phyloP scores from a whole-genome alignment of 2,797 vertebrate genomes.

The Oryzias dopingdopingensis region DNA sequence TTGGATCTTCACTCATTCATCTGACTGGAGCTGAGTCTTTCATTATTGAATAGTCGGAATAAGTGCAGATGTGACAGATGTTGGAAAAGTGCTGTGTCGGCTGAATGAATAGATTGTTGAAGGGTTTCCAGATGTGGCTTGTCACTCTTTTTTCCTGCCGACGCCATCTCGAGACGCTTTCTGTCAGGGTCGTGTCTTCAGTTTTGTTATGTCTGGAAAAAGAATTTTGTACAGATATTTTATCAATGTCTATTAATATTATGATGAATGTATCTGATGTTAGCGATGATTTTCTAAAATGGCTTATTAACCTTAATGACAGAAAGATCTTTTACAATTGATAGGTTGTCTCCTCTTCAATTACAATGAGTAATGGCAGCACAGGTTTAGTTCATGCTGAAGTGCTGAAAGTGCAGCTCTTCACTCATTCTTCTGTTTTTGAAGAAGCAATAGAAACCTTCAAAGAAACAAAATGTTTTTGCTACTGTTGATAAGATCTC shows the following conservation, averaged over 20 bases:
- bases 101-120: slow-evolving; percentile 47
- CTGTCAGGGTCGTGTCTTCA: background rate
- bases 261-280: slow-evolving; percentile 62
- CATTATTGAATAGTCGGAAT: slow-evolving; percentile 62
- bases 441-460: background rate
- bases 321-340: slow-evolving; percentile 72
- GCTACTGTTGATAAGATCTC: slow-evolving; percentile 20
- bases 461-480: too few species aligned
- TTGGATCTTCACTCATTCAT: slow-evolving; percentile 25
- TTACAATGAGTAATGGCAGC: slow-evolving; percentile 65
- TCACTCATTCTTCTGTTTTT: background rate
- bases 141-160: slow-evolving; percentile 1
- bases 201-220: slow-evolving; percentile 25
- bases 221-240: slow-evolving; percentile 33
- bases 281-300: slow-evolving; percentile 73
- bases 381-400: slow-evolving; percentile 59
- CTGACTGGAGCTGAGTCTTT: slow-evolving; percentile 35
- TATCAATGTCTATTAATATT: slow-evolving; percentile 69
- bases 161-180: background rate
- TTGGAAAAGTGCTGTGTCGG: slow-evolving; percentile 31
- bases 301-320: slow-evolving; percentile 77
- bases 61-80: slow-evolving; percentile 59
- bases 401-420: slow-evolving; percentile 33
- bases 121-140: slow-evolving; percentile 49
- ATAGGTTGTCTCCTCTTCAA: slow-evolving; percentile 70